Conservation (phyloP, 2,113 vertebrate species). For the Apaloderma vittatum region DNA sequence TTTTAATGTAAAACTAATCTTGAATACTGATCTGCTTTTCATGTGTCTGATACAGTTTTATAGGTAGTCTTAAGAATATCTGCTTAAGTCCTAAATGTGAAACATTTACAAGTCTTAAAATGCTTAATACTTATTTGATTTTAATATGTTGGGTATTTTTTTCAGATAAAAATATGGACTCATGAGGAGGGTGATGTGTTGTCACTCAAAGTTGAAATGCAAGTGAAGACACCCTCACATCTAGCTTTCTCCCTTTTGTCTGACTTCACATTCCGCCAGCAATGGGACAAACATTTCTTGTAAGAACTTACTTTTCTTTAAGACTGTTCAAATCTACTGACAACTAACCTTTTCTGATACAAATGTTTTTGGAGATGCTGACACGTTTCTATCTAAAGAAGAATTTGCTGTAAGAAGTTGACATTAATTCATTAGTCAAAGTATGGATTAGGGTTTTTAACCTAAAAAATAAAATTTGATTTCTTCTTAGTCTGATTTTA, state of each 20-base stretch:
- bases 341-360: not conserved
- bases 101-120: not conserved
- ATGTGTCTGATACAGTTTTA: not conserved
- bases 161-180: constrained; percentile 79
- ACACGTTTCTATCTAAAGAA: not conserved
- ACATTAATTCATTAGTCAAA: not conserved
- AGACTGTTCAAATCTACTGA: not conserved
- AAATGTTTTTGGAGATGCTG: not conserved
- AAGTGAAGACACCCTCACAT: constrained; percentile 63
- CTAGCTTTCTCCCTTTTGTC: constrained; percentile 77
- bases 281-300: constrained; percentile 80
- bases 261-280: constrained; percentile 73
- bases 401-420: not conserved
- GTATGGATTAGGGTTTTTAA: not conserved
- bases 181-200: constrained; percentile 74
- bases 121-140: not conserved
- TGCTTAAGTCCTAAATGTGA: not conserved
- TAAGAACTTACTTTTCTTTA: constrained; percentile 59
- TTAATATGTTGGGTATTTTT: not conserved
- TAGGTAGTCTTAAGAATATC: not conserved
- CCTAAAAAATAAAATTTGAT: not conserved
- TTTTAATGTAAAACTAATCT: not conserved
- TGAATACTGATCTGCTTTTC: not conserved
- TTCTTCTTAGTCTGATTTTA: not conserved
- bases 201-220: constrained; percentile 81